Percentiles rank a stretch among this genome's conserved stretches.
phyloP scores from a whole-genome alignment of 2,888 invertebrate genomes.

The Perdita meconis region DNA sequence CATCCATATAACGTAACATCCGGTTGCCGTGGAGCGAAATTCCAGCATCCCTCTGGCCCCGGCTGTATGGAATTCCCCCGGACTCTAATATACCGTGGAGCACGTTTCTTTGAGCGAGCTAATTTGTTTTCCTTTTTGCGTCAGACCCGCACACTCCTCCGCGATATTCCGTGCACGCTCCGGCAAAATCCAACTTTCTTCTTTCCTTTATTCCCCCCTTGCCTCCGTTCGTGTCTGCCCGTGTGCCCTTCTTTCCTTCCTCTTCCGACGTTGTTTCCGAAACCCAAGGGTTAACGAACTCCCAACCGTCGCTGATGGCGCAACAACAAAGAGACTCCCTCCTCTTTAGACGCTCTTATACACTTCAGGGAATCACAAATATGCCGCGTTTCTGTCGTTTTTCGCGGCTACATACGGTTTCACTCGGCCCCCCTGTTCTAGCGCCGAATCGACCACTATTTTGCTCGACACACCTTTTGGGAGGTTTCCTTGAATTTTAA shows the following conservation, averaged over 20 bases:
- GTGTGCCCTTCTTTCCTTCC: constrained; percentile 1
- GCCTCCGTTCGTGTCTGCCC: not conserved
- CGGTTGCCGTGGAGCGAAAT: constrained; percentile 27
- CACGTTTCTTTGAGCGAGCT: constrained; percentile 65
- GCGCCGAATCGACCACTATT: not conserved
- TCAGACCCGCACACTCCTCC: constrained; percentile 24
- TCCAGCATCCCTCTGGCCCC: constrained; percentile 24
- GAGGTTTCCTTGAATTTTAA: too few relatives aligned
- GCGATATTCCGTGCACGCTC: constrained; percentile 61
- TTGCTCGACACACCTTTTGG: not conserved
- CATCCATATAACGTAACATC: constrained; percentile 51
- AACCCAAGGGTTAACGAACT: constrained; percentile 52
- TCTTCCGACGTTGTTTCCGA: constrained; percentile 40
- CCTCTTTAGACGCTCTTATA: constrained; percentile 12
- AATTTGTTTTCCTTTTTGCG: constrained; percentile 64
- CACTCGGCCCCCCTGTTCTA: not conserved
- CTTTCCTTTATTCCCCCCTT: constrained; percentile 7
- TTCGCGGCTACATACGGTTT: not conserved
- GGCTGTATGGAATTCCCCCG: constrained; percentile 39
- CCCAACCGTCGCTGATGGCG: constrained; percentile 21
- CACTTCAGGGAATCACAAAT: constrained; percentile 7
- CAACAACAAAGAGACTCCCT: constrained; percentile 20
- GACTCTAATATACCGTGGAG: constrained; percentile 60
- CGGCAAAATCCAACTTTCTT: constrained; percentile 48
- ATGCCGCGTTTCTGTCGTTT: not conserved